Conservation (phyloP, 2,888 invertebrate genomes). For the Drosophila peninsularis region DNA sequence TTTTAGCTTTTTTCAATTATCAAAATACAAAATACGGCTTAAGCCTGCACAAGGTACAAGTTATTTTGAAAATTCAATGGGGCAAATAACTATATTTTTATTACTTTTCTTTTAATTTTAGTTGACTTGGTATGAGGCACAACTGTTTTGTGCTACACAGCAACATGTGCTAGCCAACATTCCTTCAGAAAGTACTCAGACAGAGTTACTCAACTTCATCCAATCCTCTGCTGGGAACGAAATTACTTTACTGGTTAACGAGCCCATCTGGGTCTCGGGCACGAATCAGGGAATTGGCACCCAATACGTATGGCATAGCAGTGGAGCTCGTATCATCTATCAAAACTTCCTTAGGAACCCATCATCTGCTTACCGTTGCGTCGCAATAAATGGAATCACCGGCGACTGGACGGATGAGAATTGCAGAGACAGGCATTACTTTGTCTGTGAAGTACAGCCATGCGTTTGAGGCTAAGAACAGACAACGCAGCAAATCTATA, state of each 20-base stretch:
- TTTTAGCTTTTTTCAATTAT: background rate
- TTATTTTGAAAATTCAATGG: background rate
- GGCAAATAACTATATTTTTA: background rate
- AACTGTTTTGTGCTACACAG: constrained; percentile 5
- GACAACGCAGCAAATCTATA: background rate
- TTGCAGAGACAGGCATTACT: constrained; percentile 38
- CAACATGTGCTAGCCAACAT: background rate
- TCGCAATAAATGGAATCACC: constrained; percentile 21
- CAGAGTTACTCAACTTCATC: background rate
- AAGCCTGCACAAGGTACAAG: constrained; percentile 4
- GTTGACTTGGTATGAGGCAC: constrained; percentile 22
- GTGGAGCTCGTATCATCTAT: constrained; percentile 46
- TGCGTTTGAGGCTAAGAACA: background rate
- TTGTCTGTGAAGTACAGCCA: constrained; percentile 43
- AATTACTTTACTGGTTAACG: background rate
- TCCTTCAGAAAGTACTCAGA: background rate
- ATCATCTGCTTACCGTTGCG: constrained; percentile 26
- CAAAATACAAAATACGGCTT: background rate
- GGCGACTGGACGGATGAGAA: constrained; percentile 43
- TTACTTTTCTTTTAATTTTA: background rate
- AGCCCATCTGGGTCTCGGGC: constrained; percentile 18
- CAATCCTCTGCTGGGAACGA: fast-evolving
- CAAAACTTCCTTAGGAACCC: constrained; percentile 39
- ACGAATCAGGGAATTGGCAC: constrained; percentile 9
- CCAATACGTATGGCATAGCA: constrained; percentile 18